Base-by-base conservation (phyloP, 2,113 vertebrate species). In the Sebastes schlegelii region DNA sequence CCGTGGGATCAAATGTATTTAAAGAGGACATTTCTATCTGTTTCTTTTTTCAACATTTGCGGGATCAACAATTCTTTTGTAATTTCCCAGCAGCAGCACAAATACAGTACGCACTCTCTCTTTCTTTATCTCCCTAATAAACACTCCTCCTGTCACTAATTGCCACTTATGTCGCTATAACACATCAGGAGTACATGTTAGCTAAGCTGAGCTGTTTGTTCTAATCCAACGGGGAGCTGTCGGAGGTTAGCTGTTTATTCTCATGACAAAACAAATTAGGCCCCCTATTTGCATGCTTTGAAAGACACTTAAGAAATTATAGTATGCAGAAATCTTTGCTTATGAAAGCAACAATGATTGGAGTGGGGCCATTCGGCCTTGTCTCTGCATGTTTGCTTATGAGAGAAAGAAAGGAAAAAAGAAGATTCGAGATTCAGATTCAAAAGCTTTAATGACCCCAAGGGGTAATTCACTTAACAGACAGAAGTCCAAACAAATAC, bases 141-240 rank as follows among this genome's bases (percentile, higher is more conserved):
- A 84, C 13, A 66, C 21, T 23, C 11, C 40, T 70, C 43, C 34
- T 61, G 42, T 65, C 34, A 46, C 57, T 76, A 65, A 88, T 57
- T 72, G 34, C 26, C 57, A 8, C 43, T 76, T 52, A 79, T 82
- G 43, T 77, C 46, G 64, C 5, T 0, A 16, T 85, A 60, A 63
- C 23, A 46, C 71, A 54, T 63, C 23, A 23, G 51, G 43, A 58
- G n/a, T 46, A 8, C 10, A 16, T 62, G 46, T 71, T 45, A 46
- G 51, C 58, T 34, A 12, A 77, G 34, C 48, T 57, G 54, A 79
- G 69, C 55, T 60, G 77, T 79, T 84, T 79, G 77, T 80, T 73
- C 70, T 43, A 40, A 40, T 51, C 78, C 70, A 65, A 49, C 71
- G 72, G 65, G n/a, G 77, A 79, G 34, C 11, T 66, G 62, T 51